Percentiles rank a stretch among this genome's conserved stretches.
phyloP scores from a whole-genome alignment of 2,888 invertebrate species.

The Seira sanloemensis region DNA sequence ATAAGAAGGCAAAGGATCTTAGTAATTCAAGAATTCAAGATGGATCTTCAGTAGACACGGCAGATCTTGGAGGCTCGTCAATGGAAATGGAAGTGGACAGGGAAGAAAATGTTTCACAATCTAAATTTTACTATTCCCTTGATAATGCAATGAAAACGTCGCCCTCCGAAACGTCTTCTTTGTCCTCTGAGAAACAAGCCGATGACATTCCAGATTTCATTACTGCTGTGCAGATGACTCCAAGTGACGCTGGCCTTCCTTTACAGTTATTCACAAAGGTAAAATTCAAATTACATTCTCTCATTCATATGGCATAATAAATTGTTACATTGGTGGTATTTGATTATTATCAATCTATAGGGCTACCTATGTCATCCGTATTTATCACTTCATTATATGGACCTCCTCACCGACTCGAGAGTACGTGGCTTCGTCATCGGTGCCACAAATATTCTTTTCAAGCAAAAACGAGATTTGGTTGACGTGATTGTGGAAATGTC shows the following conservation, averaged over 20 bases:
- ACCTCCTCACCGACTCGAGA: slow-evolving; percentile 90
- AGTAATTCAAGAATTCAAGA: slow-evolving; percentile 59
- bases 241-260: slow-evolving; percentile 90
- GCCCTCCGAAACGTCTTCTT: slow-evolving; percentile 42
- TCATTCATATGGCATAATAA: no score
- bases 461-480: slow-evolving; percentile 93
- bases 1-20: slow-evolving; percentile 60
- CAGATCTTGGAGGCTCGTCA: slow-evolving; percentile 6
- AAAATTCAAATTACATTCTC: no score
- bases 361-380: slow-evolving; percentile 97
- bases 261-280: slow-evolving; percentile 89
- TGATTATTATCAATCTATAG: slow-evolving; percentile 76
- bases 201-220: slow-evolving; percentile 71
- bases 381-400: slow-evolving; percentile 94
- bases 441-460: slow-evolving; percentile 98
- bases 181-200: slow-evolving; percentile 53
- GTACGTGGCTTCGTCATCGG: slow-evolving; percentile 88
- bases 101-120: slow-evolving; percentile 24
- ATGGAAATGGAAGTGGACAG: neutral
- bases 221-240: slow-evolving; percentile 80
- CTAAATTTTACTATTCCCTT: slow-evolving; percentile 44
- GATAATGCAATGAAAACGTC: slow-evolving; percentile 41
- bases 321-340: no score
- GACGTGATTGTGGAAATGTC: slow-evolving; percentile 95
- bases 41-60: slow-evolving; percentile 25